These are phyloP conservation scores for Drosophila baimaii DNA, from an alignment of 1,140 invertebrate genomes.

Conservation along the genomic window DNA sequence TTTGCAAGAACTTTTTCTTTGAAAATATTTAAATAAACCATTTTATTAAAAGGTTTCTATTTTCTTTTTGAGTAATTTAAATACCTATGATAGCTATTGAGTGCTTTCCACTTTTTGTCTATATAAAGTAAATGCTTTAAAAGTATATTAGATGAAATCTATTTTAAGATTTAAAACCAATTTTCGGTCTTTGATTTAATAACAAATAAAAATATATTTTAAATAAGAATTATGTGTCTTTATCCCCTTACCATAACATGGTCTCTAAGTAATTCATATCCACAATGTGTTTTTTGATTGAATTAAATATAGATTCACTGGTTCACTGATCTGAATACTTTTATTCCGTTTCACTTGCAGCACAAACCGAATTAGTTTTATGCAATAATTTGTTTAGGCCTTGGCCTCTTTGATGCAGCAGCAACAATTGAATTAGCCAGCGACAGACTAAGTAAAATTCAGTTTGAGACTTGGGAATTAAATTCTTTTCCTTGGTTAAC, in stretches of 20 bases:
- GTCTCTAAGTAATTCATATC: constrained; percentile 75
- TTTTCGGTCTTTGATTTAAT: background rate
- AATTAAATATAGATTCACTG: constrained; percentile 3
- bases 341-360: constrained; percentile 30
- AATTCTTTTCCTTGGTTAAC: constrained; percentile 25
- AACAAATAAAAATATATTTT: constrained; percentile 15
- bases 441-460: constrained; percentile 5
- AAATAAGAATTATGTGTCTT: background rate
- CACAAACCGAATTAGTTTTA: constrained; percentile 28
- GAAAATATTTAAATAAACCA: constrained; percentile 2
- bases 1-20: background rate
- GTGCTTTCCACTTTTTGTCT: no score
- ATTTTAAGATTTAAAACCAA: no score
- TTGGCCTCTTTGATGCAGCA: constrained; percentile 3
- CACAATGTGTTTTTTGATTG: background rate
- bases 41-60: background rate
- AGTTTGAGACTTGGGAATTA: constrained; percentile 30
- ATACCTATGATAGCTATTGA: no score
- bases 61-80: no score
- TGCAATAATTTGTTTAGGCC: constrained; percentile 22
- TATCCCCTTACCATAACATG: constrained; percentile 64
- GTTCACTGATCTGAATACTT: constrained; percentile 12
- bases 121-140: no score
- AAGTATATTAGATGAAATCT: no score
- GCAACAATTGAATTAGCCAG: constrained; percentile 33